Conservation (phyloP, 2,888 invertebrate genomes). For the Baccha elongata region DNA sequence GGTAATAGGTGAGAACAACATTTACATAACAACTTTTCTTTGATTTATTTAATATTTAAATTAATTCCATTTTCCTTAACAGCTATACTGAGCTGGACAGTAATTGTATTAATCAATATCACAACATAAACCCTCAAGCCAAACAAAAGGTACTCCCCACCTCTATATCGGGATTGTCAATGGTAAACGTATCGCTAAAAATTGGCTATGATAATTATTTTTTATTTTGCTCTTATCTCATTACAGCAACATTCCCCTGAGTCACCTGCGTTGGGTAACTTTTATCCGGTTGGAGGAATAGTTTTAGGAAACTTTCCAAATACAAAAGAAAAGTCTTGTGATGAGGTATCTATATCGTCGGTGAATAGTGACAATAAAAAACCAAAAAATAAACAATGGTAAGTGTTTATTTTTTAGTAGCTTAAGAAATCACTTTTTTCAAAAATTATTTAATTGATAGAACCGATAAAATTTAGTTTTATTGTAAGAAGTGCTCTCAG, state of each 20-base stretch:
- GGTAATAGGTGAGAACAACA: conserved; percentile 37
- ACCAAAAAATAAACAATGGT: conserved; percentile 81
- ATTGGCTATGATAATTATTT: neutral
- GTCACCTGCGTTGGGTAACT: conserved; percentile 74
- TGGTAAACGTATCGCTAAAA: conserved; percentile 16
- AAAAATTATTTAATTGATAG: too few species aligned
- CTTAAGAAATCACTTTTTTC: too few species aligned
- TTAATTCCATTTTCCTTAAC: neutral
- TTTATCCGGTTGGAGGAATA: conserved; percentile 65
- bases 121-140: conserved; percentile 31
- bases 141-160: conserved; percentile 27
- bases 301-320: conserved; percentile 19
- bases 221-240: neutral
- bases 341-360: conserved; percentile 80
- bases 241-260: conserved; percentile 58
- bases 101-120: conserved; percentile 35
- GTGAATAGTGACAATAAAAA: conserved; percentile 79
- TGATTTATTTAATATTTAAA: neutral
- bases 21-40: neutral
- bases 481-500: too few species aligned
- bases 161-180: conserved; percentile 18
- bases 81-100: conserved; percentile 58
- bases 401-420: too few species aligned
- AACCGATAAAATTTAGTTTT: too few species aligned
- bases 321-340: conserved; percentile 70